Base-by-base conservation (phyloP, 1,140 invertebrate genomes). In the Holcopasites calliopsidis region DNA sequence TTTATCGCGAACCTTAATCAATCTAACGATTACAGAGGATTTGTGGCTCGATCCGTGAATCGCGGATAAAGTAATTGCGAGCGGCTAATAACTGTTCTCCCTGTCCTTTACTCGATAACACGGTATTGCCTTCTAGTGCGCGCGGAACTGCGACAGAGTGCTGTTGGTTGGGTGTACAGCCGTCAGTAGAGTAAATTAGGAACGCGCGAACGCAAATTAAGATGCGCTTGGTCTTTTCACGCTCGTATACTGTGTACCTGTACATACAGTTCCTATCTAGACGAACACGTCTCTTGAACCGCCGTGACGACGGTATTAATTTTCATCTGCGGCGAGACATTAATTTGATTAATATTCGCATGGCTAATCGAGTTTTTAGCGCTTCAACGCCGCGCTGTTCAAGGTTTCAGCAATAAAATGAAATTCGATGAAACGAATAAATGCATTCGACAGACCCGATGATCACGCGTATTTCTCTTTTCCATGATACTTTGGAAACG, bases 191-290 rank as follows among this genome's bases (percentile, higher is more conserved):
- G 81, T 64, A 77, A 83, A 84, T 84, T 77, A 84, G 75, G 71
- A 83, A 83, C 74, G 73, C 65, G 70, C 65, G 66, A 84, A 77
- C 81, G 83, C 82, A 78, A 85, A 84, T 85, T 85, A 82, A 85
- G 83, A 81, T 44, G 70, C 78, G 70, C 52, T 62, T 26, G 49
- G 7, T 23, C 52, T 38, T 73, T 47, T 13, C 57, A 33, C 26
- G 60, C 35, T 3, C 42, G 33, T 40, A 52, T 42, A 26, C 10
- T 11, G n/a, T 50, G 10, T 23, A 31, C 47, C 44, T 44, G 4
- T 58, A 35, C 21, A 50, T 18, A 47, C 11, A 44, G n/a, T n/a
- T n/a, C n/a, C 21, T 28, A 44, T 40, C 31, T 35, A 49, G 16
- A 16, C 33, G 40, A 28, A 11, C 28, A 52, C 68, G 8, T 60